Evolutionary conservation across 2,113 vertebrate species (phyloP).

Genomic region (Calypte anna): DNA sequence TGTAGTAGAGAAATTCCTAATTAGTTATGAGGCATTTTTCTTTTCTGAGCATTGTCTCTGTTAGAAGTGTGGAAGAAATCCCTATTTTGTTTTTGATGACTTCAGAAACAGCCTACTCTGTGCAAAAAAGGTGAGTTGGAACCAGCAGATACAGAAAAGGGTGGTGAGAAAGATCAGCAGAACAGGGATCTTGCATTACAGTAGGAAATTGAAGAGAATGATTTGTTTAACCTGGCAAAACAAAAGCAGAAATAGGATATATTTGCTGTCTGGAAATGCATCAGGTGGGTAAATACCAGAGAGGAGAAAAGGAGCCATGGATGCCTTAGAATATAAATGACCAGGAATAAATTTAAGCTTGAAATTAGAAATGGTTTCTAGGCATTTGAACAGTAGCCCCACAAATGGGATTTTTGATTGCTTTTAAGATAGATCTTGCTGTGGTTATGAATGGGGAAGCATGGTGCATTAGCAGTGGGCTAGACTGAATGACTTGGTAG

Average conservation of each 20-base stretch:
- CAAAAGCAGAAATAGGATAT: conserved; percentile 27
- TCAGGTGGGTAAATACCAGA: background rate
- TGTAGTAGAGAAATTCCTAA: background rate
- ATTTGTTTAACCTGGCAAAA: conserved; percentile 47
- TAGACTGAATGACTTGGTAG: background rate
- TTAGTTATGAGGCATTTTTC: background rate
- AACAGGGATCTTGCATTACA: background rate
- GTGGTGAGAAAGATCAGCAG: background rate
- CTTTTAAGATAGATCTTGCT: background rate
- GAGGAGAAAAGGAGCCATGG: background rate
- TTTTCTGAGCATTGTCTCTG: background rate
- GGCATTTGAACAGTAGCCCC: background rate
- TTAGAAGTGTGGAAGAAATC: background rate
- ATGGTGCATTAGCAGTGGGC: background rate
- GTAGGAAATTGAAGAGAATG: background rate
- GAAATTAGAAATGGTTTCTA: background rate
- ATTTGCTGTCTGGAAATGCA: conserved; percentile 55
- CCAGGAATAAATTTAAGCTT: background rate
- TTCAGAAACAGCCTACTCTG: background rate
- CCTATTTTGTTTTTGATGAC: background rate
- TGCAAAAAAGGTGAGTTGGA: background rate
- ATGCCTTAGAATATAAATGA: conserved; percentile 11
- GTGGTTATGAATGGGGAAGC: background rate
- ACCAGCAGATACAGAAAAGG: background rate
- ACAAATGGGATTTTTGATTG: background rate